Base-by-base conservation (phyloP, 2,113 vertebrate genomes). In the Mustelus asterias region DNA sequence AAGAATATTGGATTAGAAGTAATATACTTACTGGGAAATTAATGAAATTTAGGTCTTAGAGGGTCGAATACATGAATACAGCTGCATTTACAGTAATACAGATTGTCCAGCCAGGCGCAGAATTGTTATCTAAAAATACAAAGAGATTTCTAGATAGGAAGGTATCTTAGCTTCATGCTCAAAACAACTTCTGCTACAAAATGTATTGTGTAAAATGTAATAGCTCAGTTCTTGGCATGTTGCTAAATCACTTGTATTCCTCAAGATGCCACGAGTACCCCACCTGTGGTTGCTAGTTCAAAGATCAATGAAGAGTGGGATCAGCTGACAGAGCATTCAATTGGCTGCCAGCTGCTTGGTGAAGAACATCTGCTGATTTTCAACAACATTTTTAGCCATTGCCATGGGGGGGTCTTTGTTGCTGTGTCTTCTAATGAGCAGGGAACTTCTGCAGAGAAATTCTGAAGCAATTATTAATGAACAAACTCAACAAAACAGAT, bases 321-420 rank as follows among this genome's bases (percentile, higher is more conserved):
- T 95, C 67, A 54, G 69, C 94, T 95, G 94, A 67, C n/a, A 44
- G 54, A 37, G 3, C 65, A 94, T 69, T 69, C 92, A 94, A 44
- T 44, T 69, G 90, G 63, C 63, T 69, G 60, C 67, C 93, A 95
- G 94, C 94, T 95, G 94, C 69, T 95, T 95, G 94, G 94, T 54
- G 69, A 14, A 95, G 44, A 76, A 95, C 67, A 95, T 95, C 94
- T 95, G 94, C 24, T 95, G 41, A 54, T 72, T 95, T 95, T 70
- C 69, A 72, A 41, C 37, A 72, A 70, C 69, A 54, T 48, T 95
- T 95, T 95, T 72, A 95, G 69, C 44, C 8, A 44, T 44, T 95
- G 63, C 93, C 93, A 70, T 48, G 67, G 72, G 67, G 65, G 67
- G 67, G 67, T 95, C 93, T 41, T 29, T 3, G 24, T 95, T 76